Conservation (phyloP, 2,888 invertebrate species). For the Orgyia antiqua region DNA sequence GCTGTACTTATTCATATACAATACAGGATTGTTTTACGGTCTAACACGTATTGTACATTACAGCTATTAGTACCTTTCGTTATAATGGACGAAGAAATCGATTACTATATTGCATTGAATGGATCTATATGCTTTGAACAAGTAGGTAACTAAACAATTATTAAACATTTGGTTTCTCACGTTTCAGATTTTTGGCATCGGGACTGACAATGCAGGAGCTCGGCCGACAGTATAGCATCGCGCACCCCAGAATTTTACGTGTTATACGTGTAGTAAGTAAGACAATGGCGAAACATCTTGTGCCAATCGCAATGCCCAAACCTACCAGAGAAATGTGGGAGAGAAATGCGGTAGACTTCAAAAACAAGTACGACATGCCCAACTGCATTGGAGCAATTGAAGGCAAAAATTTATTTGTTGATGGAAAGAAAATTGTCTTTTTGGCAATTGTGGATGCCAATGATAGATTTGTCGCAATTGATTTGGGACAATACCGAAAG, state of each 20-base stretch:
- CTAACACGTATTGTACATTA: no score
- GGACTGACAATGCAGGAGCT: neutral
- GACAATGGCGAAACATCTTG: neutral
- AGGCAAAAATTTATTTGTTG: neutral
- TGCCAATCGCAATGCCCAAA: neutral
- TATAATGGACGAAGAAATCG: no score
- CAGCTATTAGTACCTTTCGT: no score
- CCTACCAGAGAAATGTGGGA: constrained; percentile 1
- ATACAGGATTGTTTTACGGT: no score
- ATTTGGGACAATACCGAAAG: neutral
- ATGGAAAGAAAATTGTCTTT: neutral
- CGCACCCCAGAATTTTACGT: neutral
- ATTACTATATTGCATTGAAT: no score
- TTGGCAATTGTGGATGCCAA: constrained; percentile 1
- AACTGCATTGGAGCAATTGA: constrained; percentile 4
- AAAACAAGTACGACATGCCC: constrained; percentile 1
- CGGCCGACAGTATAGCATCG: neutral
- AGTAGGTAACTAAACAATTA: no score
- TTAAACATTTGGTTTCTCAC: no score
- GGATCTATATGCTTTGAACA: no score
- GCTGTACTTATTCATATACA: no score
- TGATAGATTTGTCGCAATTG: neutral
- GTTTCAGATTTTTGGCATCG: constrained; percentile 1
- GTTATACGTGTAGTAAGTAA: neutral
- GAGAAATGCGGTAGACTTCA: neutral